Base-by-base conservation (phyloP, 1,140 invertebrate species). In the Tetramorium alpestre region DNA sequence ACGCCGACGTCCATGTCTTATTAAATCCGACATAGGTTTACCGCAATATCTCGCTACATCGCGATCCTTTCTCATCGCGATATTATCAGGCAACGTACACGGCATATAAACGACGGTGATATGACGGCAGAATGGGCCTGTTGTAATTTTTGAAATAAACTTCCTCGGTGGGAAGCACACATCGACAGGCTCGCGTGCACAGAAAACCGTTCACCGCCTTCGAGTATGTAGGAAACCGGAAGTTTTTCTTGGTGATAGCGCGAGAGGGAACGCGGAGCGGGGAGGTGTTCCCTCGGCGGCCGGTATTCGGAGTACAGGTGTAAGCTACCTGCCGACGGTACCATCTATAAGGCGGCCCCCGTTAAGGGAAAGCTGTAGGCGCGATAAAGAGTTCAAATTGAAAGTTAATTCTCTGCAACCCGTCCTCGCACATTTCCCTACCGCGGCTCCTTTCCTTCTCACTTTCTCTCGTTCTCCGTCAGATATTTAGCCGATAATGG, bases 361-460 rank as follows among this genome's bases (percentile, higher is more conserved):
- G 81, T 87, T 76, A 78, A 64, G 28, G 67, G 62, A 85, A 80
- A 82, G 54, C 49, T 75, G 78, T 44, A 65, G 49, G 67, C 51
- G 60, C 56, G 58, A 75, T 80, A 88, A 85, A 85, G 89, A 84
- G 56, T 80, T 65, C 56, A 87, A 90, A 91, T 90, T 91, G 89
- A 91, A 91, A 90, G 87, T 90, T 91, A 90, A 91, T 91, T 89
- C 77, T 90, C 84, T 80, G 87, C 51, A 49, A 64, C 47, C 75
- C 67, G 38, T 88, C 65, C 76, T 86, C 82, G 25, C 67, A 22
- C 77, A 70, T 62, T 54, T 85, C 49, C 3, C 51, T n/a, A 11
- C 22, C 51, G 65, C 60, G 8, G 6, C 38, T 38, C 44, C 44
- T 76, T 44, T 47, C 77, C 18, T 28, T 84, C 33, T 84, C 87